Base-by-base conservation (phyloP, 2,113 vertebrate species). In the Sylvia atricapilla region DNA sequence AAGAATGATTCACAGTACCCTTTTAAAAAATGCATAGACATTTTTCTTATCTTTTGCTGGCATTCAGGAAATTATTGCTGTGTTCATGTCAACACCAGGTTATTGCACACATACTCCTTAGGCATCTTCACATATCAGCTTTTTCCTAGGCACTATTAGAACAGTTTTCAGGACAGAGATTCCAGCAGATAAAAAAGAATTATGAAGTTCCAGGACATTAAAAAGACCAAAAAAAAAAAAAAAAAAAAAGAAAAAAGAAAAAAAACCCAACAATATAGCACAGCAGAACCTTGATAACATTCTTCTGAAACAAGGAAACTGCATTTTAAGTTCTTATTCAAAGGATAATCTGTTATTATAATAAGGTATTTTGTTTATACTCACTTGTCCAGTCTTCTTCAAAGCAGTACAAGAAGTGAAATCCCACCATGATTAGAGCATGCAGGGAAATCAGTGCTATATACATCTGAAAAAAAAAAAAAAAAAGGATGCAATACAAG, bases 301-400 rank as follows among this genome's bases (percentile, higher is more conserved):
- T 74, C 70, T 46, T 79, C 58, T 72, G 69, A 92, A 89, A 70
- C 11, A 75, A 64, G 28, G 8, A 60, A 75, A 74, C 16, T 59
- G 33, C 27, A 41, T 63, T 74, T 6, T 35, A 84, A 75, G 2
- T 39, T 78, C 60, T 56, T 41, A 67, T 27, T 73, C 28, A 46
- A 17, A 77, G 41, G 18, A 28, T 72, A 49, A 58, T 49, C 33
- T 41, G 24, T 17, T 58, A 68, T 60, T 77, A 78, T 44, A 64
- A 84, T 62, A 35, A 44, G 10, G 56, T 41, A 35, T 11, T 89
- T 87, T 52, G 53, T 83, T 79, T 21, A 81, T 90, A 98, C 99
- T 99, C 97, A 99, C 99, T 99, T 93, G 98, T 97, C 99, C 99
- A 99, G 95, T 99, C 99, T 95, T 99, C 98, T 97, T 99, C 99